Percentiles rank a stretch among this genome's conserved stretches.
These are phyloP conservation scores for Podarcis siculus DNA, from an alignment of 2,797 vertebrate species.

Conservation along the genomic window DNA sequence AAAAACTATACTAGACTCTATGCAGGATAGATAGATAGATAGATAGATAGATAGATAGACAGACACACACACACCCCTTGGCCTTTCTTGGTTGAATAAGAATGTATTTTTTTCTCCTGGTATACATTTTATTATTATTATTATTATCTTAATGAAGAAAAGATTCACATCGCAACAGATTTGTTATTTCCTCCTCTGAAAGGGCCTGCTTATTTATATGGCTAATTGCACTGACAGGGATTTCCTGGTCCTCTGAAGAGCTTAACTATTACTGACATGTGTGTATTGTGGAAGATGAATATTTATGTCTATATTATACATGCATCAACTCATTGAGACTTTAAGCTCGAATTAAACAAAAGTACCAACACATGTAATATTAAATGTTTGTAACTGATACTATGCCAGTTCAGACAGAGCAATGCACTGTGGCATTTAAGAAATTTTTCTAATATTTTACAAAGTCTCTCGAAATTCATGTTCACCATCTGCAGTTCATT, in stretches of 20 bases:
- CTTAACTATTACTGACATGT: background rate
- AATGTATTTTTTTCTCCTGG: background rate
- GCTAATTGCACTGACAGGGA: background rate
- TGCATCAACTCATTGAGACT: accelerated
- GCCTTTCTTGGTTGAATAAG: background rate
- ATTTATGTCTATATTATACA: accelerated
- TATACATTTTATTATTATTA: background rate
- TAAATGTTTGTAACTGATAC: conserved; percentile 3
- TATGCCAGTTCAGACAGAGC: conserved; percentile 22
- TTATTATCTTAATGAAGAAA: background rate
- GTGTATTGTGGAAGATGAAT: background rate
- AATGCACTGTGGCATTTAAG: conserved; percentile 33
- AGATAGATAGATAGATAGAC: too few relatives aligned
- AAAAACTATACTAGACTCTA: background rate
- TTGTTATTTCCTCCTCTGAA: background rate
- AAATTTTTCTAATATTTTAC: conserved; percentile 47
- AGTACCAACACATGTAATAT: background rate
- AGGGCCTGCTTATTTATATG: background rate
- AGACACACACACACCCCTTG: background rate
- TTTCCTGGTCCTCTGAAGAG: background rate
- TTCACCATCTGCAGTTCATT: conserved; percentile 76
- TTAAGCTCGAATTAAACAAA: background rate
- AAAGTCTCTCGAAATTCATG: conserved; percentile 58
- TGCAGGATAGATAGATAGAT: too few relatives aligned
- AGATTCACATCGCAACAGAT: background rate